Evolutionary conservation across 2,888 invertebrate species (phyloP).

Genomic region (Ornithoptera alexandrae): DNA sequence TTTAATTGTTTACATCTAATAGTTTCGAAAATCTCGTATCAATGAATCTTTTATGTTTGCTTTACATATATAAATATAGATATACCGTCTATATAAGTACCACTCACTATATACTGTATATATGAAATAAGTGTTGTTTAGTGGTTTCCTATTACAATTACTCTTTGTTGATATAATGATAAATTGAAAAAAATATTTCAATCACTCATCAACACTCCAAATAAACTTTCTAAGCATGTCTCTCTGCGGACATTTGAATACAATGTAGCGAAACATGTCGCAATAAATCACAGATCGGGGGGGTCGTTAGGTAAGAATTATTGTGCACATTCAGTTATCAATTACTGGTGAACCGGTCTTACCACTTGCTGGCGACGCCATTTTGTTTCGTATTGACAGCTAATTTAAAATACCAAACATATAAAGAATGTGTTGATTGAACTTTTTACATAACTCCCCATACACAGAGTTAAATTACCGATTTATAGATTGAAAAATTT

Average conservation of each 20-base stretch:
- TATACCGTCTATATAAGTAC: no score
- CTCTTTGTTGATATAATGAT: not conserved
- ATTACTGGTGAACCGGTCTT: slow-evolving; percentile 18
- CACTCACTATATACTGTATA: no score
- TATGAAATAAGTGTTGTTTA: no score
- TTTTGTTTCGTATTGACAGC: slow-evolving; percentile 23
- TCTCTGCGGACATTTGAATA: slow-evolving; percentile 21
- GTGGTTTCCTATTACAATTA: no score
- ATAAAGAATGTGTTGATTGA: not conserved
- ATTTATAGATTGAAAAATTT: no score
- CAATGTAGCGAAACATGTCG: slow-evolving; percentile 15
- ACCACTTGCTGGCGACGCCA: slow-evolving; percentile 11
- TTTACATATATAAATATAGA: no score
- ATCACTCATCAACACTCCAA: not conserved
- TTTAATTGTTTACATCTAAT: no score
- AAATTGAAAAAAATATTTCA: no score
- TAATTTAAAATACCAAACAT: slow-evolving; percentile 19
- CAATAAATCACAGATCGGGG: slow-evolving; percentile 15
- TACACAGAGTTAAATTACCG: no score
- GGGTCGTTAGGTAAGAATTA: slow-evolving; percentile 17
- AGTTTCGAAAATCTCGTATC: no score
- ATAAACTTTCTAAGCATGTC: not conserved
- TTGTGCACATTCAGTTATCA: slow-evolving; percentile 18
- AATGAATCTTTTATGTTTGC: no score
- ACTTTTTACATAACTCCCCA: no score